A percentile compares a stretch with the other conserved stretches of the same genome.
Evolutionary conservation across 1,140 invertebrate genomes (phyloP).

Genomic region (Rhyacophila brunnea): DNA sequence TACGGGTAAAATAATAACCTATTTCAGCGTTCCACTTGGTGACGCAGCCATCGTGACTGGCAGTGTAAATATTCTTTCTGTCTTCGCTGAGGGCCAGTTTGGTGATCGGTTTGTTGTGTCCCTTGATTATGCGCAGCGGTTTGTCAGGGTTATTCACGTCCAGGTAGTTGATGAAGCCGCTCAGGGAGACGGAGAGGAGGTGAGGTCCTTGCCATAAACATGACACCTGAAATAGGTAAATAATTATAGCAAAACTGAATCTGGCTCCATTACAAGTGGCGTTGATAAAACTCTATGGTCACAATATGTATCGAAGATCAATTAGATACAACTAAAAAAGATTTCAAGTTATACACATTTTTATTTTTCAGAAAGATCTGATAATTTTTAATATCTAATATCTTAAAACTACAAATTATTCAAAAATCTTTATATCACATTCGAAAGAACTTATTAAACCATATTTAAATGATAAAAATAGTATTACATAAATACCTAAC

Average conservation of each 20-base stretch:
- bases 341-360: too few relatives aligned
- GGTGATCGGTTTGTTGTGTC: conserved; percentile 97
- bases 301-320: background rate
- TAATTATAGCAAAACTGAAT: too few relatives aligned
- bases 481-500: too few relatives aligned
- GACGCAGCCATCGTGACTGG: conserved; percentile 89
- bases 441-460: too few relatives aligned
- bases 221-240: conserved; percentile 76
- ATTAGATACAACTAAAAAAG: too few relatives aligned
- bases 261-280: too few relatives aligned
- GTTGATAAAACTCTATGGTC: too few relatives aligned
- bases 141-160: conserved; percentile 83
- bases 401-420: too few relatives aligned
- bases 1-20: conserved; percentile 49
- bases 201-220: conserved; percentile 93
- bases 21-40: conserved; percentile 83
- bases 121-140: conserved; percentile 85
- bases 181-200: conserved; percentile 87
- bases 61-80: conserved; percentile 80
- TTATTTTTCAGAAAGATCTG: too few relatives aligned
- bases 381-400: background rate
- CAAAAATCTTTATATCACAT: too few relatives aligned
- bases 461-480: too few relatives aligned
- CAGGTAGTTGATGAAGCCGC: conserved; percentile 94
- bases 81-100: conserved; percentile 80